Evolutionary conservation across 2,797 vertebrate genomes (phyloP).

Genomic region (Melanotaenia maccullochi): DNA sequence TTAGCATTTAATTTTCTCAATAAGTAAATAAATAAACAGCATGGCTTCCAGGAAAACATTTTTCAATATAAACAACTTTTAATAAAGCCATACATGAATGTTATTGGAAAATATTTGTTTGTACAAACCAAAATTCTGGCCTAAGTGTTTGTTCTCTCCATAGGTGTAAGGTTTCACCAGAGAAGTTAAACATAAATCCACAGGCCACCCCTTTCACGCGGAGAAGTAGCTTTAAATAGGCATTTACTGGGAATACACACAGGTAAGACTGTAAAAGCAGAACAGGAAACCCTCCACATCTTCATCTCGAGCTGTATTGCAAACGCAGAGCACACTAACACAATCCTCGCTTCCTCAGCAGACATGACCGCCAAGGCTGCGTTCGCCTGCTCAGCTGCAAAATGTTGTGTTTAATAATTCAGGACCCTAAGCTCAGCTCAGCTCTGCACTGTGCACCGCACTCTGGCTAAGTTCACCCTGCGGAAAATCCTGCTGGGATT

Average conservation of each 20-base stretch:
- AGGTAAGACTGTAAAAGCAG: not conserved
- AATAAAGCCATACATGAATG: not conserved
- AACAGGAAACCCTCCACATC: not conserved
- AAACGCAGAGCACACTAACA: not conserved
- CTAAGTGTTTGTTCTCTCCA: not conserved
- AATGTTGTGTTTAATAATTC: slow-evolving; percentile 83
- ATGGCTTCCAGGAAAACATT: not conserved
- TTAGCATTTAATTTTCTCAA: not conserved
- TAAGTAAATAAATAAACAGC: too few relatives aligned
- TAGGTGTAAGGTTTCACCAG: slow-evolving; percentile 19
- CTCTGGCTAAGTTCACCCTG: slow-evolving; percentile 59
- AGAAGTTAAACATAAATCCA: slow-evolving; percentile 34
- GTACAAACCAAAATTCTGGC: not conserved
- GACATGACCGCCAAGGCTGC: slow-evolving; percentile 50
- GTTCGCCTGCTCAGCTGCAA: slow-evolving; percentile 69
- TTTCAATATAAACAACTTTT: not conserved
- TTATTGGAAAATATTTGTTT: not conserved
- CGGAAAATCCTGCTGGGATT: slow-evolving; percentile 51
- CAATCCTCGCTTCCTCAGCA: slow-evolving; percentile 41
- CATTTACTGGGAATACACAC: slow-evolving; percentile 3
- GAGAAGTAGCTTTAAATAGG: slow-evolving; percentile 44
- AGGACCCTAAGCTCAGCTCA: slow-evolving; percentile 59
- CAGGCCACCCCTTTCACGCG: slow-evolving; percentile 32
- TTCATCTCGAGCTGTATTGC: not conserved
- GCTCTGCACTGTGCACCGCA: slow-evolving; percentile 51